Conservation (phyloP, 2,797 vertebrate genomes). For the Poecilia gillii region DNA sequence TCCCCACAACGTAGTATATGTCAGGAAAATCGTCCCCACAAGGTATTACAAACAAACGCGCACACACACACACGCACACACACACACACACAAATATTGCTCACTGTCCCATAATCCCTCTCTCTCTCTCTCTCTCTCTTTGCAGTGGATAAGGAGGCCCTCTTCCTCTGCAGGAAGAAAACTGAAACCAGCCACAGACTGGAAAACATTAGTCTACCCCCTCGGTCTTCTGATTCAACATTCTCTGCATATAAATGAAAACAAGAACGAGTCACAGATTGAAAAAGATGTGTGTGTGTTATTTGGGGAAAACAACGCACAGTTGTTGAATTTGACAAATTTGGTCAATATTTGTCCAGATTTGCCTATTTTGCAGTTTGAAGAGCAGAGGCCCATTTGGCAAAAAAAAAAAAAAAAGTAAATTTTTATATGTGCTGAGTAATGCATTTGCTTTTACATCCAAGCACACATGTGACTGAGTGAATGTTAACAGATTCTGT, state of each 20-base stretch:
- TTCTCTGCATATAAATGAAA: slow-evolving; percentile 49
- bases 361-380: slow-evolving; percentile 67
- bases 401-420: slow-evolving; percentile 33
- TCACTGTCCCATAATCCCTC: slow-evolving; percentile 32
- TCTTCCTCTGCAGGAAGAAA: slow-evolving; percentile 69
- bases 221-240: slow-evolving; percentile 39
- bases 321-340: slow-evolving; percentile 38
- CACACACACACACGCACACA: too few relatives aligned
- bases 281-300: background rate
- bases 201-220: slow-evolving; percentile 71
- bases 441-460: slow-evolving; percentile 17
- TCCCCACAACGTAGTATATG: too few relatives aligned
- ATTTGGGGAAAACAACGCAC: slow-evolving; percentile 27
- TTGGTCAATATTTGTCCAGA: slow-evolving; percentile 40
- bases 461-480: slow-evolving; percentile 18
- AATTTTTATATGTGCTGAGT: slow-evolving; percentile 12
- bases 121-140: slow-evolving; percentile 13
- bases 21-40: too few relatives aligned
- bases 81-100: slow-evolving; percentile 14
- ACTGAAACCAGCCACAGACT: slow-evolving; percentile 77
- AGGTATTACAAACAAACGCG: too few relatives aligned
- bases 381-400: slow-evolving; percentile 45
- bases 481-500: slow-evolving; percentile 26
- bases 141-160: slow-evolving; percentile 30
- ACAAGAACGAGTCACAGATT: slow-evolving; percentile 35